phyloP scores from a whole-genome alignment of 2,888 invertebrate species.

The Coelinius sp. region DNA sequence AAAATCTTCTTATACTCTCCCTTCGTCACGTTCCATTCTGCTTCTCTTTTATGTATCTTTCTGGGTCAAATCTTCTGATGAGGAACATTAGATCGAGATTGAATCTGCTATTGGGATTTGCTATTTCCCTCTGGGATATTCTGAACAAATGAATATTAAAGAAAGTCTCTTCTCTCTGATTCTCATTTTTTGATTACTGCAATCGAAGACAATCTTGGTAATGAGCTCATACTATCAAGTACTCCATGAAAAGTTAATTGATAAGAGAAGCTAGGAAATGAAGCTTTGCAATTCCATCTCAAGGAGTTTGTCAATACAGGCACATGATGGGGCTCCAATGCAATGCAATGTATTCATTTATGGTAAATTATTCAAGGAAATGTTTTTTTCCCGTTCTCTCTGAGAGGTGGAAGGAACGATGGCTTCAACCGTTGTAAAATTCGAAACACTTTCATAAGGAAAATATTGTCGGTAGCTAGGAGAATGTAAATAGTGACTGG shows the following conservation, averaged over 20 bases:
- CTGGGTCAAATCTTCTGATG: too few species aligned
- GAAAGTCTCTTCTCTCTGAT: too few species aligned
- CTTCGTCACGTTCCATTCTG: background rate
- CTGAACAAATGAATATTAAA: background rate
- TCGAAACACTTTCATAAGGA: background rate
- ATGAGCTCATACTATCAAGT: background rate
- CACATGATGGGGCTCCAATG: background rate
- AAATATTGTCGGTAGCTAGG: slow-evolving; percentile 3
- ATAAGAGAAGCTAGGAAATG: background rate
- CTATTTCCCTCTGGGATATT: background rate
- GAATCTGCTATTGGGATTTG: background rate
- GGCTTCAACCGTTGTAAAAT: background rate
- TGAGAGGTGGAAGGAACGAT: background rate
- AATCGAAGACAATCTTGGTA: background rate
- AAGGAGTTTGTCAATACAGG: slow-evolving; percentile 2
- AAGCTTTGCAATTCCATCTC: background rate
- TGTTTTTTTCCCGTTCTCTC: background rate
- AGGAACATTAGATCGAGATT: background rate
- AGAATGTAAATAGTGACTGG: background rate
- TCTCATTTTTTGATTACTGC: background rate
- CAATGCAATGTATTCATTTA: background rate
- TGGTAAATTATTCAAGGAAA: slow-evolving; percentile 15
- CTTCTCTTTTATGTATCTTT: background rate
- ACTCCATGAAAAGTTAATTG: background rate
- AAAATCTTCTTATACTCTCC: background rate